phyloP scores from a whole-genome alignment of 2,797 vertebrate genomes.

The Pagetopsis macropterus region DNA sequence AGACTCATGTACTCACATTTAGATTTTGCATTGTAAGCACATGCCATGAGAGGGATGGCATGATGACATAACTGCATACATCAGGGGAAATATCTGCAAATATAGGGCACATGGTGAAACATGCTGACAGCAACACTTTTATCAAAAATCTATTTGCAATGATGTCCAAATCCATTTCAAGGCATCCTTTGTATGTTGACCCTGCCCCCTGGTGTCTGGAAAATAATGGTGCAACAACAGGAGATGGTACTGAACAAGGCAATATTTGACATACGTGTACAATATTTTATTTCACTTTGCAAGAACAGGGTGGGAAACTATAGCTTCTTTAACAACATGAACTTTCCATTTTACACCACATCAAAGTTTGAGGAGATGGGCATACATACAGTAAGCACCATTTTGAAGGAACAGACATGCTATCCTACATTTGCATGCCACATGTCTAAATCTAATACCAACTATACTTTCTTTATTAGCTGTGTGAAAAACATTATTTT shows the following conservation, averaged over 20 bases:
- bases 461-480: constrained; percentile 14
- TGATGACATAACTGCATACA: constrained; percentile 39
- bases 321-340: constrained; percentile 29
- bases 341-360: constrained; percentile 45
- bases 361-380: constrained; percentile 13
- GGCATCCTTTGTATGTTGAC: not conserved
- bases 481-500: constrained; percentile 20
- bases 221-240: constrained; percentile 18
- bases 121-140: constrained; percentile 20
- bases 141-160: constrained; percentile 15
- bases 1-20: not conserved
- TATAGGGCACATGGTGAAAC: constrained; percentile 41
- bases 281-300: constrained; percentile 56
- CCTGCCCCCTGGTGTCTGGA: constrained; percentile 60
- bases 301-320: constrained; percentile 45
- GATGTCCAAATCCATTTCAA: not conserved
- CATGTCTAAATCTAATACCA: constrained; percentile 45
- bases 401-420: constrained; percentile 31
- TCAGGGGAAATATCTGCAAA: constrained; percentile 33
- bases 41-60: not conserved
- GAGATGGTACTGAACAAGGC: fast-evolving
- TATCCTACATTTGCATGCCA: constrained; percentile 56
- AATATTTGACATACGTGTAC: not conserved
- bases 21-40: constrained; percentile 25
- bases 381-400: constrained; percentile 32